Base-by-base conservation (phyloP, 2,888 invertebrate genomes). In the Hemaris fuciformis region DNA sequence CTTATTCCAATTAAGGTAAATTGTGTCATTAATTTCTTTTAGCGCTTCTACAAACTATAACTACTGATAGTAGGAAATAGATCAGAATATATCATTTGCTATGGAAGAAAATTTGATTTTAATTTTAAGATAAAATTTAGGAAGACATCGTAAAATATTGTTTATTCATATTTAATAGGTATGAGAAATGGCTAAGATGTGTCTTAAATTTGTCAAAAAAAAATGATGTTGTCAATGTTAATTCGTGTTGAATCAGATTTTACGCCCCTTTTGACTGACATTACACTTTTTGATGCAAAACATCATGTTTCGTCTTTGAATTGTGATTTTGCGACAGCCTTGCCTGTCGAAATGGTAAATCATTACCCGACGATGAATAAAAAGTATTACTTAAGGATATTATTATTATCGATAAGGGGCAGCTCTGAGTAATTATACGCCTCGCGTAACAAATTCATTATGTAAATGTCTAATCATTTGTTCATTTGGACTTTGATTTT, bases 221-320 rank as follows among this genome's bases (percentile, higher is more conserved):
- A n/a, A 38, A n/a, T n/a, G n/a, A n/a, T n/a, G n/a, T n/a, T n/a
- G n/a, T n/a, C n/a, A n/a, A n/a, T n/a, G n/a, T n/a, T n/a, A n/a
- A n/a, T n/a, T n/a, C n/a, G n/a, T n/a, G n/a, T n/a, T n/a, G n/a
- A n/a, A n/a, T n/a, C n/a, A n/a, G n/a, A n/a, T n/a, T n/a, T n/a
- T n/a, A n/a, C n/a, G n/a, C n/a, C n/a, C n/a, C n/a, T n/a, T n/a
- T n/a, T n/a, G n/a, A n/a, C n/a, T n/a, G n/a, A n/a, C n/a, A n/a
- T n/a, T n/a, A n/a, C n/a, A n/a, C n/a, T n/a, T n/a, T n/a, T n/a
- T n/a, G n/a, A n/a, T n/a, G n/a, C 10, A 10, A 34, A 6, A 34
- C 13, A 0, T 25, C 34, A 0, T 8, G 10, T 0, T 0, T 4
- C 3, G 0, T 1, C n/a, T n/a, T 0, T 3, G 1, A 13, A 3